Evolutionary conservation across 2,888 invertebrate genomes (phyloP).

Genomic region (Laothoe populi): DNA sequence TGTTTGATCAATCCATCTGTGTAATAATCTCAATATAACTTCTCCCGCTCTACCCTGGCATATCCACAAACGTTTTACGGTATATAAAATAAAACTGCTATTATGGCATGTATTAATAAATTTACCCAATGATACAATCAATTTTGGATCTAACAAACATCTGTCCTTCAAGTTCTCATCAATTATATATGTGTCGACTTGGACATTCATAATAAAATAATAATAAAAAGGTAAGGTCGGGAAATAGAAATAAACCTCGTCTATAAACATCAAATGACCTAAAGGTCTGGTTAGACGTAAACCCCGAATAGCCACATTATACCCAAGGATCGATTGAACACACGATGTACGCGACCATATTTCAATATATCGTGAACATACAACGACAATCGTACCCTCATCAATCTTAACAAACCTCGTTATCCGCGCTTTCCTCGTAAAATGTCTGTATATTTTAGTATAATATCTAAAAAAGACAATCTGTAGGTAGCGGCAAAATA

Average conservation of each 20-base stretch:
- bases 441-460: neutral
- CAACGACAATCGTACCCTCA: conserved; percentile 6
- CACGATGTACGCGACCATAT: conserved; percentile 2
- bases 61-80: too few species aligned
- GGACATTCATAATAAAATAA: too few species aligned
- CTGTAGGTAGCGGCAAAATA: too few species aligned
- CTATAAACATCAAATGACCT: neutral
- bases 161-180: too few species aligned
- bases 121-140: too few species aligned
- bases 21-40: too few species aligned
- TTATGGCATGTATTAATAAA: too few species aligned
- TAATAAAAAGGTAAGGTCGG: neutral
- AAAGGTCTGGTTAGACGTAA: neutral
- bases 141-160: too few species aligned
- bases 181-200: too few species aligned
- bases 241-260: neutral
- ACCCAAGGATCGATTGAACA: neutral
- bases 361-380: neutral
- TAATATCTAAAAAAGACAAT: neutral
- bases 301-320: neutral
- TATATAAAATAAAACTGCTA: too few species aligned
- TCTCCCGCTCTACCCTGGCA: too few species aligned
- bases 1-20: too few species aligned
- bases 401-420: conserved; percentile 20
- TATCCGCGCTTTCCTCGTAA: neutral